Evolutionary conservation across 2,113 vertebrate genomes (phyloP).

Genomic region (Eurypyga helias): DNA sequence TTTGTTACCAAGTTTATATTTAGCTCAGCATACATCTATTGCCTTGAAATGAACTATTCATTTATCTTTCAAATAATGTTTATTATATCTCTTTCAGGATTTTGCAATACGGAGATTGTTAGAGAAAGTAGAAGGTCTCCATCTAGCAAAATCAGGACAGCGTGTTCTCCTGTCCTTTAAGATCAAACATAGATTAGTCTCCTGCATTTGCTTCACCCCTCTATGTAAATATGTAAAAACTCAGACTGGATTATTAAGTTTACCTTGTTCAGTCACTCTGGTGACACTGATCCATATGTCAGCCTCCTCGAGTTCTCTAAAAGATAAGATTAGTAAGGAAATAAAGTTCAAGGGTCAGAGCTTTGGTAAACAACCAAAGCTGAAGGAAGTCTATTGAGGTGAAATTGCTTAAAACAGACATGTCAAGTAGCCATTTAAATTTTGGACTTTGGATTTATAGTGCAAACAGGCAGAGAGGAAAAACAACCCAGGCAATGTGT

Average conservation of each 20-base stretch:
- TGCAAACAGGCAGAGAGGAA: background rate
- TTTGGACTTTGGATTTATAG: background rate
- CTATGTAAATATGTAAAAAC: constrained; percentile 48
- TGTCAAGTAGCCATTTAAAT: background rate
- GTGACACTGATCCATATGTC: constrained; percentile 18
- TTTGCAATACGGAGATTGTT: background rate
- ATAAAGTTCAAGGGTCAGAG: constrained; percentile 9
- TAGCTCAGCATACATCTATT: background rate
- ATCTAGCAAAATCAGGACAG: background rate
- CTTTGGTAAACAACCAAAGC: constrained; percentile 15
- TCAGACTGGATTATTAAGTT: constrained; percentile 26
- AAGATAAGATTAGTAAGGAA: constrained; percentile 45
- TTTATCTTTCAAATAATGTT: background rate
- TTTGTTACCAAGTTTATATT: background rate
- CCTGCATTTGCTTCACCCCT: background rate
- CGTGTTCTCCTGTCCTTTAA: background rate
- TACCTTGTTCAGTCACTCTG: constrained; percentile 15
- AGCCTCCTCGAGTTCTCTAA: background rate
- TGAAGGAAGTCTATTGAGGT: background rate
- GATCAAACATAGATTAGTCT: constrained; percentile 11
- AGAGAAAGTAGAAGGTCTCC: background rate
- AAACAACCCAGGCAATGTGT: background rate
- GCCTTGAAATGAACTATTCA: background rate
- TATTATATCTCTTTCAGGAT: background rate
- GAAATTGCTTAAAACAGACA: constrained; percentile 11